A percentile compares a stretch with the other conserved stretches of the same genome.
Conservation (phyloP, 2,797 vertebrate genomes). For the Rhinella marina region DNA sequence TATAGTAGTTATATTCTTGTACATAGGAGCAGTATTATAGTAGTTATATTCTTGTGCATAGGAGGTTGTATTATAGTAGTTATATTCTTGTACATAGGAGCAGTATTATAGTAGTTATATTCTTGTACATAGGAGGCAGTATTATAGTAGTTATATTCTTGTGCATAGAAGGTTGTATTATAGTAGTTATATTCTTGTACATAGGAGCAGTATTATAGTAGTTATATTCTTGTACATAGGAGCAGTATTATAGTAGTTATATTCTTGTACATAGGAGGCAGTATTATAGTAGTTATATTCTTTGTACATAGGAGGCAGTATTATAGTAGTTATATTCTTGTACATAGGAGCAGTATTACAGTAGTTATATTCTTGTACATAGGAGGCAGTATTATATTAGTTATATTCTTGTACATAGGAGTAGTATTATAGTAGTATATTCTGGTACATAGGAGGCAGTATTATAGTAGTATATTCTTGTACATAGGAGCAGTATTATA, state of each 20-base stretch:
- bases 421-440: too few species aligned
- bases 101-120: constrained; percentile 7
- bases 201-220: constrained; percentile 3
- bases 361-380: neutral
- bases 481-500: too few species aligned
- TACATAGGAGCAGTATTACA: neutral
- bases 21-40: neutral
- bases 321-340: neutral
- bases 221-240: constrained; percentile 8
- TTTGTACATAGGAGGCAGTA: neutral
- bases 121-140: neutral
- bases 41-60: constrained; percentile 2
- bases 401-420: neutral
- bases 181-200: constrained; percentile 1
- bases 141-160: constrained; percentile 7
- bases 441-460: neutral
- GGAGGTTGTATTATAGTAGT: neutral
- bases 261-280: constrained; percentile 1
- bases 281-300: neutral
- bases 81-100: constrained; percentile 8
- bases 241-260: constrained; percentile 17
- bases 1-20: constrained; percentile 16
- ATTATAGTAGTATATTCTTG: neutral
- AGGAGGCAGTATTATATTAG: neutral
- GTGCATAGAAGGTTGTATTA: neutral